A percentile compares a stretch with the other conserved stretches of the same genome.
These are phyloP conservation scores for Tachysurus fulvidraco DNA, from an alignment of 2,113 vertebrate species.

Conservation along the genomic window DNA sequence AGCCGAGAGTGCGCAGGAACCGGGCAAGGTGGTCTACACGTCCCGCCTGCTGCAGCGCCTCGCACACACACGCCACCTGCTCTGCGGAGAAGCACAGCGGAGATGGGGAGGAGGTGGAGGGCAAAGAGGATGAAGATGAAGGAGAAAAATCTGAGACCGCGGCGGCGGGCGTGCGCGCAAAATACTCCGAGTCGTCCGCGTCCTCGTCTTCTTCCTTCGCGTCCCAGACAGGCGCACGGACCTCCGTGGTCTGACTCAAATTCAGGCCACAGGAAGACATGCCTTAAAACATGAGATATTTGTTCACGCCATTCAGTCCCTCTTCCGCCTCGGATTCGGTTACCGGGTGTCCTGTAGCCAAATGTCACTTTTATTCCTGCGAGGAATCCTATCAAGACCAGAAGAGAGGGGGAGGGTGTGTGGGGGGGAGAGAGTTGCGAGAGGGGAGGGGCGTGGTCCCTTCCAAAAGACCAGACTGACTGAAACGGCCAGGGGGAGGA, in stretches of 20 bases:
- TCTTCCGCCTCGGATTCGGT: constrained; percentile 32
- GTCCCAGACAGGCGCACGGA: neutral
- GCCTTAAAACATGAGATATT: neutral
- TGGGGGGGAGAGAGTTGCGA: accelerated
- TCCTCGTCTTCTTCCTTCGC: constrained; percentile 43
- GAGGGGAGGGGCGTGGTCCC: neutral
- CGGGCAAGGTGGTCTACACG: constrained; percentile 96
- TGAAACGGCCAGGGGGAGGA: neutral
- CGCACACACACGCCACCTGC: constrained; percentile 98
- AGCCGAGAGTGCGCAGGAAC: constrained; percentile 94
- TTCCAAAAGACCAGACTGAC: neutral
- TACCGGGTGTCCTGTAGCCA: constrained; percentile 28
- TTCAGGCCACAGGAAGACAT: constrained; percentile 9
- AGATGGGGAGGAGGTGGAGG: constrained; percentile 78
- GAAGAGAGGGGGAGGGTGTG: too few species aligned
- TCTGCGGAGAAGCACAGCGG: constrained; percentile 92
- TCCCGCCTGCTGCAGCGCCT: constrained; percentile 97
- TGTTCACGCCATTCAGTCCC: constrained; percentile 30
- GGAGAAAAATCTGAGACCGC: neutral
- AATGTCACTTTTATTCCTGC: constrained; percentile 79
- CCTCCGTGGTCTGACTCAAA: constrained; percentile 4
- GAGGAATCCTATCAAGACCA: constrained; percentile 57
- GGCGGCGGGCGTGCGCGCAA: constrained; percentile 38
- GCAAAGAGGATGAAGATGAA: constrained; percentile 51
- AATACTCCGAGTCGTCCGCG: neutral